Conservation (phyloP, 1,140 invertebrate species). For the Diabrotica undecimpunctata region DNA sequence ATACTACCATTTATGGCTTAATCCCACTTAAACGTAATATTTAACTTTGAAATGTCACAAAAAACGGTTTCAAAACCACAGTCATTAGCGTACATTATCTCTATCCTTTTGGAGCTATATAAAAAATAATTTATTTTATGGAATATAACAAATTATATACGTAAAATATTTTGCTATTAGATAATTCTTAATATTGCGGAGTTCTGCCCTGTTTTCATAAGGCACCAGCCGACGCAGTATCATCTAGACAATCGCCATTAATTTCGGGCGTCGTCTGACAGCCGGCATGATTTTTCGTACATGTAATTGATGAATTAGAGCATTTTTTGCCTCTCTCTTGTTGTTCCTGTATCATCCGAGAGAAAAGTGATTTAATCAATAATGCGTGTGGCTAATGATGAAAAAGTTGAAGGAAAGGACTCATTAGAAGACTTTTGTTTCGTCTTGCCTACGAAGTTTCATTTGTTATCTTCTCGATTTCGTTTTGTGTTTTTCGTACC, state of each 20-base stretch:
- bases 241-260: slow-evolving; percentile 9
- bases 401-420: background rate
- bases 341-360: background rate
- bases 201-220: slow-evolving; percentile 12
- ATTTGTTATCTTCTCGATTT: background rate
- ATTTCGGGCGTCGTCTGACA: slow-evolving; percentile 9
- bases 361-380: background rate
- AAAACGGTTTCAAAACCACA: too few species aligned
- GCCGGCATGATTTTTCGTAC: slow-evolving; percentile 10
- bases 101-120: too few species aligned
- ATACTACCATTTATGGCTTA: too few species aligned
- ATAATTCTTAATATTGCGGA: background rate
- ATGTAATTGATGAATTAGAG: slow-evolving; percentile 17
- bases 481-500: too few species aligned
- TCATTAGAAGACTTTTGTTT: background rate
- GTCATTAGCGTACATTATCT: too few species aligned
- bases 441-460: background rate
- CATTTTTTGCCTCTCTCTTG: slow-evolving; percentile 2
- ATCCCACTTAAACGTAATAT: too few species aligned
- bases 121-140: too few species aligned
- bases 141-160: too few species aligned
- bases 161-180: too few species aligned
- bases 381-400: background rate
- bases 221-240: background rate
- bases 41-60: too few species aligned